Percentiles rank a stretch among this genome's conserved stretches.
Evolutionary conservation across 1,140 invertebrate species (phyloP).

Genomic region (Drosophila truncata): DNA sequence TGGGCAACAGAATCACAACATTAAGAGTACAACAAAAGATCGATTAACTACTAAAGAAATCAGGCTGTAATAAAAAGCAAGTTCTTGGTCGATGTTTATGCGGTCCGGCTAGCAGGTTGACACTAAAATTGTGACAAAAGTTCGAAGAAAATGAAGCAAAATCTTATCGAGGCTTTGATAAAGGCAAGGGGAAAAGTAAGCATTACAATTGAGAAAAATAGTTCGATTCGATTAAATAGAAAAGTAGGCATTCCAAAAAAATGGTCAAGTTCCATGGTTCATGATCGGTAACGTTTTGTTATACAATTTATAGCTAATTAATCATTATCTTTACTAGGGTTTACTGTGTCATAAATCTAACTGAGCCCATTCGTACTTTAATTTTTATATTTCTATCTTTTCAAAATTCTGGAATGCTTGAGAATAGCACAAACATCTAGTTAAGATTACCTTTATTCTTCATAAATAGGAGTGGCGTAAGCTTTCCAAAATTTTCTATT

Average conservation of each 20-base stretch:
- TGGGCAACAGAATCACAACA: conserved; percentile 58
- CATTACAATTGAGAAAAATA: conserved; percentile 21
- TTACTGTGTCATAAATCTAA: not conserved
- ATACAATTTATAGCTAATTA: conserved; percentile 1
- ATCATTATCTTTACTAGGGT: not conserved
- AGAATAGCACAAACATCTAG: too few relatives aligned
- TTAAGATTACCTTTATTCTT: too few relatives aligned
- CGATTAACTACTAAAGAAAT: conserved; percentile 17
- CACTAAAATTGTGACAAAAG: not conserved
- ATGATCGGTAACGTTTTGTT: conserved; percentile 1
- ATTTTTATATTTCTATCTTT: not conserved
- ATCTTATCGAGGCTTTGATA: conserved; percentile 33
- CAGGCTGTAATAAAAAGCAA: conserved; percentile 44
- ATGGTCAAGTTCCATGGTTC: conserved; percentile 2
- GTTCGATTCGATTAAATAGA: conserved; percentile 11
- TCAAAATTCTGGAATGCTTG: too few relatives aligned
- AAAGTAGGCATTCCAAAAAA: conserved; percentile 1
- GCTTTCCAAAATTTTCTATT: not conserved
- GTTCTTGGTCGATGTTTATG: not conserved
- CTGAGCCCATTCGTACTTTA: not conserved
- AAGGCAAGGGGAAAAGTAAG: conserved; percentile 28
- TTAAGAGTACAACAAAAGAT: conserved; percentile 49
- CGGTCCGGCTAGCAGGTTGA: not conserved
- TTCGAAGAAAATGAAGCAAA: conserved; percentile 4
- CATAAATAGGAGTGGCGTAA: too few relatives aligned